Conservation (phyloP, 2,888 invertebrate genomes). For the Drosophila subquinaria region DNA sequence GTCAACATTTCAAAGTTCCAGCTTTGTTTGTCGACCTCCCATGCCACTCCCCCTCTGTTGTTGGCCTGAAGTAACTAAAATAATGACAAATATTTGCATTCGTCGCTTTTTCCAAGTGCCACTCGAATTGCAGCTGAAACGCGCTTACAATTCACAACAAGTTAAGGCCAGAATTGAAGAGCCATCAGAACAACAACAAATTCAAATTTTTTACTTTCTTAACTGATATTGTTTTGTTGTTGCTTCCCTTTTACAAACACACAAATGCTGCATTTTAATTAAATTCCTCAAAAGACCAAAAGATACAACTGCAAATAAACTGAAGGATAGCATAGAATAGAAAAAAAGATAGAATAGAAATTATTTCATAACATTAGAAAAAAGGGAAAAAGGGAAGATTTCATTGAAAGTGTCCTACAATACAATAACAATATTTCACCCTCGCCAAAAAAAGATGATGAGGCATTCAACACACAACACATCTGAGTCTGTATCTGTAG, state of each 20-base stretch:
- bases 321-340: slow-evolving; percentile 21
- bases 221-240: slow-evolving; percentile 15
- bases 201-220: slow-evolving; percentile 13
- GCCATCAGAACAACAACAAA: slow-evolving; percentile 27
- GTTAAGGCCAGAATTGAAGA: slow-evolving; percentile 45
- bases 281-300: slow-evolving; percentile 48
- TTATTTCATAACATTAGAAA: slow-evolving; percentile 41
- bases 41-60: neutral
- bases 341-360: slow-evolving; percentile 35
- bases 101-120: slow-evolving; percentile 30
- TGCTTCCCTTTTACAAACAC: slow-evolving; percentile 15
- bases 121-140: slow-evolving; percentile 44
- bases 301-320: slow-evolving; percentile 46
- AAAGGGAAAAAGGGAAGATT: slow-evolving; percentile 32
- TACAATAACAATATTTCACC: slow-evolving; percentile 63
- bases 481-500: slow-evolving; percentile 16
- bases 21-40: slow-evolving; percentile 20
- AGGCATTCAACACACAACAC: slow-evolving; percentile 55
- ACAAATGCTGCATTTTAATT: slow-evolving; percentile 57
- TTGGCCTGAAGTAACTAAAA: slow-evolving; percentile 36
- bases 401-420: slow-evolving; percentile 44
- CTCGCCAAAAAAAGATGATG: slow-evolving; percentile 54
- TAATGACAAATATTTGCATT: slow-evolving; percentile 57
- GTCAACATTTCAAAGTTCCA: slow-evolving; percentile 50
- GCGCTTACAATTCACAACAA: slow-evolving; percentile 32